These are phyloP conservation scores for Platyscelio sp. DNA, from an alignment of 2,888 invertebrate species.

Conservation along the genomic window DNA sequence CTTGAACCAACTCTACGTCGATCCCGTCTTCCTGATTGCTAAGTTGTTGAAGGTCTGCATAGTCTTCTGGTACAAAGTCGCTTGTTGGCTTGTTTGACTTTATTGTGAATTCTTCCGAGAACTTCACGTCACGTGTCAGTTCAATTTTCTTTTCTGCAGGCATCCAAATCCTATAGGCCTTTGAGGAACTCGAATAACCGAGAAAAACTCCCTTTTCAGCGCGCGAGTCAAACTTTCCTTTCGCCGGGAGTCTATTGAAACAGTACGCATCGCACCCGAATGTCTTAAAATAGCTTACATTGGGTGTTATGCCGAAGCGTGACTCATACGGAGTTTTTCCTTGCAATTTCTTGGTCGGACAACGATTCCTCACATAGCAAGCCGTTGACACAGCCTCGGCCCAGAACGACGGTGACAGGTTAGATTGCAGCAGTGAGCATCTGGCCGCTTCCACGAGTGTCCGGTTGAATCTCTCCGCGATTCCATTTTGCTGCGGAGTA, in stretches of 20 bases:
- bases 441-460: slow-evolving; percentile 75
- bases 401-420: background rate
- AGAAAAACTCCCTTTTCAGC: slow-evolving; percentile 32
- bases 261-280: slow-evolving; percentile 67
- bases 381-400: slow-evolving; percentile 51
- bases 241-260: background rate
- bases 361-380: slow-evolving; percentile 74
- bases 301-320: slow-evolving; percentile 56
- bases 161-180: slow-evolving; percentile 42
- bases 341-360: slow-evolving; percentile 58
- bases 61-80: background rate
- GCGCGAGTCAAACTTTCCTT: slow-evolving; percentile 38
- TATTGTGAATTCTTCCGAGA: background rate
- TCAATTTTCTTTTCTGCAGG: slow-evolving; percentile 12
- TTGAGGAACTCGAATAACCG: slow-evolving; percentile 22
- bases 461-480: slow-evolving; percentile 74
- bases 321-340: slow-evolving; percentile 41
- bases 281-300: slow-evolving; percentile 59
- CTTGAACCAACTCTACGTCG: no score
- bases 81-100: no score
- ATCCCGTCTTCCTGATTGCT: no score
- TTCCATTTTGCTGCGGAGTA: slow-evolving; percentile 60
- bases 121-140: slow-evolving; percentile 29
- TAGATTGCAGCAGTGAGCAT: slow-evolving; percentile 52
- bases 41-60: no score